Evolutionary conservation across 2,888 invertebrate genomes (phyloP).

Genomic region (Hipparchia semele): DNA sequence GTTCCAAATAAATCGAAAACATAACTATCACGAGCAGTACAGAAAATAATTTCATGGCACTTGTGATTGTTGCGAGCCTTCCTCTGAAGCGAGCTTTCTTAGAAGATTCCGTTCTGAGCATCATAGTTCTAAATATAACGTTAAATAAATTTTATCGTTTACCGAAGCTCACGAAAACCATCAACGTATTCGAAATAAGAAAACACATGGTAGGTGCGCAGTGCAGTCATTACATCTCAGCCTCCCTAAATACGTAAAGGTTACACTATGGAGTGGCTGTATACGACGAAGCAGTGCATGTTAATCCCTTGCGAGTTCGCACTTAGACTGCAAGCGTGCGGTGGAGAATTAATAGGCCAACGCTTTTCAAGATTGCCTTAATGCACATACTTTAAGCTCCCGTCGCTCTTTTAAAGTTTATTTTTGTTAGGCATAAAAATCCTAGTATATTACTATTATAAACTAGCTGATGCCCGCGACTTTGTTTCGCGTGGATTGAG

Average conservation of each 20-base stretch:
- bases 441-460: too few relatives aligned
- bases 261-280: conserved; percentile 24
- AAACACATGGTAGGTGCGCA: not conserved
- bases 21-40: too few relatives aligned
- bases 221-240: not conserved
- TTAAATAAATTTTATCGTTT: not conserved
- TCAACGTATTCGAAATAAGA: not conserved
- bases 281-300: conserved; percentile 27
- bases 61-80: too few relatives aligned
- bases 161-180: not conserved
- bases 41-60: too few relatives aligned
- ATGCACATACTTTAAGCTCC: not conserved
- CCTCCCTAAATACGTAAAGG: conserved; percentile 15
- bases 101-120: too few relatives aligned
- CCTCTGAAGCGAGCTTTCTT: too few relatives aligned
- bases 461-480: too few relatives aligned
- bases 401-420: conserved; percentile 9
- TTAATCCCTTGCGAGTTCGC: conserved; percentile 30
- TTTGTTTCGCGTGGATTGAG: too few relatives aligned
- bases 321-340: conserved; percentile 21
- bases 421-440: not conserved
- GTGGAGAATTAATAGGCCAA: conserved; percentile 21
- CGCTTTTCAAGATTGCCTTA: conserved; percentile 21
- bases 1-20: too few relatives aligned
- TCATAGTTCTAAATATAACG: too few relatives aligned